A percentile compares a stretch with the other conserved stretches of the same genome.
phyloP scores from a whole-genome alignment of 2,113 vertebrate species.

The Aldabrachelys gigantea region DNA sequence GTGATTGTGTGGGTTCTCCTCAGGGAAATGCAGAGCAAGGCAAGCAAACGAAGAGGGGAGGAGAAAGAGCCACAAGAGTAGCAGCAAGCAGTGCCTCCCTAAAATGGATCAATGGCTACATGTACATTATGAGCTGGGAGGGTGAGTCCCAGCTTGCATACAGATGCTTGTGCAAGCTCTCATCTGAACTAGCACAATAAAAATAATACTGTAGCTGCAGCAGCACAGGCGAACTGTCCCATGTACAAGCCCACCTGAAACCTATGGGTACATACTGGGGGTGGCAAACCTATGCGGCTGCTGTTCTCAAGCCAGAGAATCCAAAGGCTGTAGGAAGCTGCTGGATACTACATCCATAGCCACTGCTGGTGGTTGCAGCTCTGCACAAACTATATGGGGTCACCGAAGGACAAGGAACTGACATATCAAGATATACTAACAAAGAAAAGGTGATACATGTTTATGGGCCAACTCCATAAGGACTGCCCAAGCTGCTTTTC shows the following conservation, averaged over 20 bases:
- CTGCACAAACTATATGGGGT: background rate
- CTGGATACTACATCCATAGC: background rate
- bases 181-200: too few relatives aligned
- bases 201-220: too few relatives aligned
- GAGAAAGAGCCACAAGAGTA: background rate
- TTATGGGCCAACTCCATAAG: background rate
- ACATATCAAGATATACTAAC: background rate
- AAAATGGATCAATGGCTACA: background rate
- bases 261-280: too few relatives aligned
- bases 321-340: too few relatives aligned
- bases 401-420: background rate
- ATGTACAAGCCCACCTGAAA: too few relatives aligned
- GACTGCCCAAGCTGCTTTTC: background rate
- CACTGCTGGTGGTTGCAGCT: background rate
- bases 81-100: background rate
- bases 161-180: too few relatives aligned
- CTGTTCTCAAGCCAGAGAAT: too few relatives aligned
- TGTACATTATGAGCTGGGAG: too few relatives aligned
- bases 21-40: background rate
- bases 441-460: background rate
- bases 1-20: background rate
- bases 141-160: too few relatives aligned
- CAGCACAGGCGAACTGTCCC: too few relatives aligned
- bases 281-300: too few relatives aligned
- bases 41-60: background rate